These are phyloP conservation scores for Bubo scandiacus DNA, from an alignment of 2,113 vertebrate species.

Conservation along the genomic window DNA sequence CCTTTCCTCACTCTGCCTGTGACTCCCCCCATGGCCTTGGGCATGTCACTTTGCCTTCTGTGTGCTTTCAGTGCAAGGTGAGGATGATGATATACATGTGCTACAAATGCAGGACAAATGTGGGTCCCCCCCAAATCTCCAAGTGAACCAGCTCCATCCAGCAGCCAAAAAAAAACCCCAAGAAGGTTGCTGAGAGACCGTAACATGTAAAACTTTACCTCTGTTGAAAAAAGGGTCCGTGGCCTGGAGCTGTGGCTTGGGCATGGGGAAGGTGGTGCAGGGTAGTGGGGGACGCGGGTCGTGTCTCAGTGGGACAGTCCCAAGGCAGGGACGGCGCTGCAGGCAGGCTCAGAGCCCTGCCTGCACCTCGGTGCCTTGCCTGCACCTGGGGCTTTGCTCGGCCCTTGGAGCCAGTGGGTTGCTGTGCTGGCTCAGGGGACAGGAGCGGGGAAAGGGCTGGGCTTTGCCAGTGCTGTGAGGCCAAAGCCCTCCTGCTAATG, in stretches of 20 bases:
- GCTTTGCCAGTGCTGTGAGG: not conserved
- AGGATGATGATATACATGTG: fast-evolving
- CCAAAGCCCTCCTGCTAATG: not conserved
- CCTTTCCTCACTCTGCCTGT: too few relatives aligned
- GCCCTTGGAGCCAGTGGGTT: not conserved
- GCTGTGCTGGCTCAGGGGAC: not conserved
- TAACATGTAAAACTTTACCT: too few relatives aligned
- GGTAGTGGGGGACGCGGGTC: fast-evolving
- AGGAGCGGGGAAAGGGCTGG: not conserved
- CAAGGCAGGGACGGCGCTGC: not conserved
- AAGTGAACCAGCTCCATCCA: not conserved
- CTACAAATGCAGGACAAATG: too few relatives aligned
- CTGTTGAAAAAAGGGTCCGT: too few relatives aligned
- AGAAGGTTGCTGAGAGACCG: fast-evolving
- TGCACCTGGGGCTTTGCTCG: fast-evolving
- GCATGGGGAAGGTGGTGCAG: not conserved
- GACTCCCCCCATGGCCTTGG: not conserved
- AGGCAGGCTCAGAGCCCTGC: not conserved
- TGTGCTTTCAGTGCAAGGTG: fast-evolving
- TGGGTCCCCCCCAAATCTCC: fast-evolving
- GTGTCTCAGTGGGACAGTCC: not conserved
- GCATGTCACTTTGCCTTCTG: not conserved
- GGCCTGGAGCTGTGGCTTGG: not conserved
- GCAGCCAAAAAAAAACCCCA: not conserved
- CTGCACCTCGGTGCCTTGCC: not conserved